Percentiles rank a stretch among this genome's conserved stretches.
These are phyloP conservation scores for Notoglanidium macrostoma DNA, from an alignment of 2,797 vertebrate genomes.

Conservation along the genomic window DNA sequence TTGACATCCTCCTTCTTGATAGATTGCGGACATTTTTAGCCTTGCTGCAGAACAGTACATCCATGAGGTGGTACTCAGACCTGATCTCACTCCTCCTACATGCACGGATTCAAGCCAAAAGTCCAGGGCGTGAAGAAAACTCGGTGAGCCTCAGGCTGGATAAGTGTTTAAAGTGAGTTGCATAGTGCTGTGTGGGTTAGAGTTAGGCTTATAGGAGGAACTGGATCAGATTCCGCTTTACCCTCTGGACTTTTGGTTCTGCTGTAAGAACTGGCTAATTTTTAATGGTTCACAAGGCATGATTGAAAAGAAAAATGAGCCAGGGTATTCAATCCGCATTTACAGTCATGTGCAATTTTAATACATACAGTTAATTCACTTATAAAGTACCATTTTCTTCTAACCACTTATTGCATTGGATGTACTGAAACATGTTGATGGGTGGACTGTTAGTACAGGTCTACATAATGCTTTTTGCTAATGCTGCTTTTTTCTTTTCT, in stretches of 20 bases:
- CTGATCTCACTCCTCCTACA: too few species aligned
- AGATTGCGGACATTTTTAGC: neutral
- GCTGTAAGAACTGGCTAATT: neutral
- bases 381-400: neutral
- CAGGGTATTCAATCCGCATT: neutral
- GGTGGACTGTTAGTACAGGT: neutral
- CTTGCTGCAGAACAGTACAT: neutral
- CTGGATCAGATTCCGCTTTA: neutral
- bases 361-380: neutral
- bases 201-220: neutral
- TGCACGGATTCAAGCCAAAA: neutral
- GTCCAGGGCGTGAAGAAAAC: neutral
- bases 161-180: neutral
- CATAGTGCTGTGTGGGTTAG: neutral
- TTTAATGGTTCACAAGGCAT: too few species aligned
- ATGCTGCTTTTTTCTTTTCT: too few species aligned
- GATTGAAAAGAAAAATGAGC: neutral
- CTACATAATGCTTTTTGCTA: neutral
- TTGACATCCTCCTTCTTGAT: neutral
- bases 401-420: neutral
- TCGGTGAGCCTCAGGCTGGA: neutral
- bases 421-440: neutral
- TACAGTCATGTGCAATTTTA: neutral
- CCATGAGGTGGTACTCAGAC: neutral
- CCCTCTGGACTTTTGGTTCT: neutral